Conservation (phyloP, 1,140 invertebrate species). For the Dendroctonus valens region DNA sequence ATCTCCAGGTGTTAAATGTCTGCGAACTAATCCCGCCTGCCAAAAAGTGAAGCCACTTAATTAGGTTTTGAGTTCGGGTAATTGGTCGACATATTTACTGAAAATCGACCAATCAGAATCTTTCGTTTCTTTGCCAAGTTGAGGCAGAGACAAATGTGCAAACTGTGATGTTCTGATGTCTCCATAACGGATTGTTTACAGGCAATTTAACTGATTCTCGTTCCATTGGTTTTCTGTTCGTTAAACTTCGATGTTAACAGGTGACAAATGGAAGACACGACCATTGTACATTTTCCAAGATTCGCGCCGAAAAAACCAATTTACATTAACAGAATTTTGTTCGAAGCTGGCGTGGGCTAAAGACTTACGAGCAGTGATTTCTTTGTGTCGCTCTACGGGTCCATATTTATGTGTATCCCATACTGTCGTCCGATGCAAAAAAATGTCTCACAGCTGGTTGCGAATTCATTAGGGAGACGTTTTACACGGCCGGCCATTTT, state of each 20-base stretch:
- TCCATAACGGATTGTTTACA: too few species aligned
- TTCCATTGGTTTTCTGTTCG: constrained; percentile 2
- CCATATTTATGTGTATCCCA: constrained; percentile 37
- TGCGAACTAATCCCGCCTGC: too few species aligned
- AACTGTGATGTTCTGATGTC: too few species aligned
- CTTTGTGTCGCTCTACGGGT: constrained; percentile 14
- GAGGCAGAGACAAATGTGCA: too few species aligned
- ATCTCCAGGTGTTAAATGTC: too few species aligned
- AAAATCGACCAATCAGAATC: too few species aligned
- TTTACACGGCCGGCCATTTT: constrained; percentile 42
- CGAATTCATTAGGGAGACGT: constrained; percentile 43
- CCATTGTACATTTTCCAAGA: constrained; percentile 20
- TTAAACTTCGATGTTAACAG: constrained; percentile 15
- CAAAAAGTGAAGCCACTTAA: too few species aligned
- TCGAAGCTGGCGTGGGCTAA: constrained; percentile 14
- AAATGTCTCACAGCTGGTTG: constrained; percentile 42
- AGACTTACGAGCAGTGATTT: constrained; percentile 24
- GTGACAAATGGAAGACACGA: constrained; percentile 17
- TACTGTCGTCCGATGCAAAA: constrained; percentile 36
- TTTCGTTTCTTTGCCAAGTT: too few species aligned
- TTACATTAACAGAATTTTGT: constrained; percentile 22
- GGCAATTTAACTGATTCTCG: neutral
- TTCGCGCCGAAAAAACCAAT: constrained; percentile 19
- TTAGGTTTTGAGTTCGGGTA: too few species aligned
- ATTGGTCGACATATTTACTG: too few species aligned